A percentile compares a stretch with the other conserved stretches of the same genome.
These are phyloP conservation scores for Heteromormyrus szaboi DNA, from an alignment of 2,797 vertebrate species.

Conservation along the genomic window DNA sequence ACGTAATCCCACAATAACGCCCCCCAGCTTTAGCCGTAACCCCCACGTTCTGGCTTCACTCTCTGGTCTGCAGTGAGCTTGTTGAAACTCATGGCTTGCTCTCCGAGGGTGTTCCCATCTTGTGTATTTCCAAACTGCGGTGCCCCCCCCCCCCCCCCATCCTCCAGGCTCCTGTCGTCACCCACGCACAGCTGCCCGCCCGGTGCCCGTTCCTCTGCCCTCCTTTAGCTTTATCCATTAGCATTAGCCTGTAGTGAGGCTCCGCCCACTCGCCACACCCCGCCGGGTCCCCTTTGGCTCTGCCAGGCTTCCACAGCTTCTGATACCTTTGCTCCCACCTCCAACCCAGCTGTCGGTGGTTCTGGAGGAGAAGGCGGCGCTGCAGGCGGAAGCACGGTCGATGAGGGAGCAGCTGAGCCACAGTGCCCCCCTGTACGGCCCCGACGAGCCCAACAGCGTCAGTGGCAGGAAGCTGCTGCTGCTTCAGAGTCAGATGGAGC, in stretches of 20 bases:
- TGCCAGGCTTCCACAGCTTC: background rate
- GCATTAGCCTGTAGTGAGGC: background rate
- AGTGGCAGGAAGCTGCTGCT: conserved; percentile 78
- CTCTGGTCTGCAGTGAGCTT: background rate
- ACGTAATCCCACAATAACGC: background rate
- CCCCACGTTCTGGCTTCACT: background rate
- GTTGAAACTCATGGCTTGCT: background rate
- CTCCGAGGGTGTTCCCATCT: background rate
- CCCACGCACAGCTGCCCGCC: background rate
- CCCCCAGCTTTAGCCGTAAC: background rate
- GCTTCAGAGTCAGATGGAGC: conserved; percentile 84
- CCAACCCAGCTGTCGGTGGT: conserved; percentile 63
- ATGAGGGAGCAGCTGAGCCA: conserved; percentile 65
- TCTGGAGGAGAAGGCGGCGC: conserved; percentile 69
- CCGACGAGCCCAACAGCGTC: conserved; percentile 47
- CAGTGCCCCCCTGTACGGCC: conserved; percentile 51
- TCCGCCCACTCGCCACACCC: background rate
- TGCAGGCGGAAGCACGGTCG: conserved; percentile 62
- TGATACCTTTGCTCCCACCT: background rate
- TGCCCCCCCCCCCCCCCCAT: background rate
- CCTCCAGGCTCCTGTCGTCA: background rate
- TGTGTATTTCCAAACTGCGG: background rate
- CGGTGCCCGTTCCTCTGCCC: background rate
- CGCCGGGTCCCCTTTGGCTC: background rate
- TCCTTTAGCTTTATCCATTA: background rate